Evolutionary conservation across 2,113 vertebrate genomes (phyloP).

Genomic region (Thamnophis sirtalis): DNA sequence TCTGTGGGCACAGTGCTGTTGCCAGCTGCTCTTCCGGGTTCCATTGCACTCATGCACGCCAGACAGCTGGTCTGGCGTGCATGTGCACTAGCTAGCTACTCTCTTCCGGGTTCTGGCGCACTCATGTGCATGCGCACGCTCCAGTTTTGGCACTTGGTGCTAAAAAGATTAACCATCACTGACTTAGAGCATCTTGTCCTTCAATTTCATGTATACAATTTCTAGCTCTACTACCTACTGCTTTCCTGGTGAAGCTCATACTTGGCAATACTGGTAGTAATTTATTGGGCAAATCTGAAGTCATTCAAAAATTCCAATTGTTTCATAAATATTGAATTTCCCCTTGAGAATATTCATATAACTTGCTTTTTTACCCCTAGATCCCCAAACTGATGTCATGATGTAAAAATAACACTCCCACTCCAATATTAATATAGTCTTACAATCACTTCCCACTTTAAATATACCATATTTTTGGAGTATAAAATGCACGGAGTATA

Average conservation of each 20-base stretch:
- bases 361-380: background rate
- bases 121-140: too few species aligned
- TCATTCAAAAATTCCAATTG: background rate
- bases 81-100: too few species aligned
- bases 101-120: too few species aligned
- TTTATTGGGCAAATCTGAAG: background rate
- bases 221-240: background rate
- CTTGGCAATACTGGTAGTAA: background rate
- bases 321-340: background rate
- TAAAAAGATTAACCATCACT: too few species aligned
- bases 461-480: background rate
- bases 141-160: too few species aligned
- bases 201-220: background rate
- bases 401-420: background rate
- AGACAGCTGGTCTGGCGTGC: too few species aligned
- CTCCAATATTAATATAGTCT: background rate
- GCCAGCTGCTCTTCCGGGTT: too few species aligned
- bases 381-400: background rate
- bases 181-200: background rate
- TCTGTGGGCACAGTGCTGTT: too few species aligned
- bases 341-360: background rate
- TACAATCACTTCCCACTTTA: background rate
- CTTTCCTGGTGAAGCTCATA: background rate
- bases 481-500: too few species aligned
- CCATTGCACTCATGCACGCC: too few species aligned